Conservation (phyloP, 2,113 vertebrate species). For the Rhea americana region DNA sequence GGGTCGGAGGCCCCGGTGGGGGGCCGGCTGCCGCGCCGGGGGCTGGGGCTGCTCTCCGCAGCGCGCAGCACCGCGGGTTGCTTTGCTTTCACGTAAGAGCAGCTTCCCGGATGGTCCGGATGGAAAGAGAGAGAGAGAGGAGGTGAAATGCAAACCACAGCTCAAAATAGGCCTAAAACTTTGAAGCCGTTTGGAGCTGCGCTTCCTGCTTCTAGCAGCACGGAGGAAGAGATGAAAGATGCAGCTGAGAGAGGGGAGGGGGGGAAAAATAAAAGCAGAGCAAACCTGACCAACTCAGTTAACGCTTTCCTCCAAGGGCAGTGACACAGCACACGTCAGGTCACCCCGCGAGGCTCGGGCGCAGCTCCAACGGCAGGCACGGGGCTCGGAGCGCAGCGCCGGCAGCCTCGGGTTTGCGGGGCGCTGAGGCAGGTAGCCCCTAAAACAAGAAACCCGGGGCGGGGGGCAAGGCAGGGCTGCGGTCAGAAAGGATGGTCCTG, state of each 20-base stretch:
- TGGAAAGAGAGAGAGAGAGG: neutral
- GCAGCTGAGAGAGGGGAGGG: neutral
- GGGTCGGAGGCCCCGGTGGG: no score
- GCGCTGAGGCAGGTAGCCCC: no score
- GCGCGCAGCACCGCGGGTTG: neutral
- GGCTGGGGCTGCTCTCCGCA: accelerated
- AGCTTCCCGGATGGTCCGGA: neutral
- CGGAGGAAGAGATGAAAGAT: constrained; percentile 19
- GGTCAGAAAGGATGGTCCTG: neutral
- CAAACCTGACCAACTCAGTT: neutral
- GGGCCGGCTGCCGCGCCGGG: neutral
- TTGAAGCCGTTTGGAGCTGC: neutral
- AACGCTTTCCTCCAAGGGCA: neutral
- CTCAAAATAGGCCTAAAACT: constrained; percentile 37
- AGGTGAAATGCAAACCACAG: constrained; percentile 45
- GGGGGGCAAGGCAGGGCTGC: neutral
- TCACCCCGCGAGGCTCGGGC: accelerated
- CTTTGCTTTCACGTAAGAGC: constrained; percentile 14
- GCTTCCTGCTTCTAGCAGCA: constrained; percentile 36
- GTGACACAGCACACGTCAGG: neutral
- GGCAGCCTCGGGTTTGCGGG: accelerated
- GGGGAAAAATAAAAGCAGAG: neutral
- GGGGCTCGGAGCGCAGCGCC: accelerated
- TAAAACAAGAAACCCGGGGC: neutral
- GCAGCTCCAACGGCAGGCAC: neutral